Evolutionary conservation across 2,888 invertebrate species (phyloP), one percentile per base, ranked within the genome.

Genomic region (Parnassius apollo): DNA sequence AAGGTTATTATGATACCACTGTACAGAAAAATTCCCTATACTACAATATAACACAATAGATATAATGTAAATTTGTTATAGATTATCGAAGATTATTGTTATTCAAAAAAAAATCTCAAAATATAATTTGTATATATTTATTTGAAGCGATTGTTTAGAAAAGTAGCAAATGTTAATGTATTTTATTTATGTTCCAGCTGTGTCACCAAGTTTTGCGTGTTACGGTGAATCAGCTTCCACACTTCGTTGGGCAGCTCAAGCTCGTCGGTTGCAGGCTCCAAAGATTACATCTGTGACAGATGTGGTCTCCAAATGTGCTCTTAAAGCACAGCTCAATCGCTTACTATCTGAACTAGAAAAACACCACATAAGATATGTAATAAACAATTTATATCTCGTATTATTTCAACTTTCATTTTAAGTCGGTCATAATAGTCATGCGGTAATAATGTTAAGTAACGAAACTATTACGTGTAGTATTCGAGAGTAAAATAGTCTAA

Each of bases 211-310:
- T 67, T 94, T 93, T 69, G 90, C 93, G 57, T 95, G 95, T 85
- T 96, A 96, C 93, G 95, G 94, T 73, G 96, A 96, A 84, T 96
- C 96, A 9, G 93, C 96, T 57, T 96, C 95, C 73, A 96, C 96
- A n/a, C 91, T 96, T 55, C 93, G 96, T 65, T 96, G 96, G 92
- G 96, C 96, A 64, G 95, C 95, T 72, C 90, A 95, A 65, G 96
- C 96, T 70, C 94, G 96, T 68, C 94, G 94, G 72, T 94, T 96
- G 59, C 88, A 85, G 0, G 71, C 78, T 2, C 71, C 78, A 0
- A 78, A 78, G n/a, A 46, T 68, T 11, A 57, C 63, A 22, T 64
- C 69, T 18, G 69, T 67, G 42, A 61, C 71, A 10, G 72, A 66
- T 52, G 65, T 72, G 13, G 62, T 70, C 11, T 71, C 82, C 18